Base-by-base conservation (phyloP, 2,113 vertebrate genomes). In the Corythoichthys haematopterus region DNA sequence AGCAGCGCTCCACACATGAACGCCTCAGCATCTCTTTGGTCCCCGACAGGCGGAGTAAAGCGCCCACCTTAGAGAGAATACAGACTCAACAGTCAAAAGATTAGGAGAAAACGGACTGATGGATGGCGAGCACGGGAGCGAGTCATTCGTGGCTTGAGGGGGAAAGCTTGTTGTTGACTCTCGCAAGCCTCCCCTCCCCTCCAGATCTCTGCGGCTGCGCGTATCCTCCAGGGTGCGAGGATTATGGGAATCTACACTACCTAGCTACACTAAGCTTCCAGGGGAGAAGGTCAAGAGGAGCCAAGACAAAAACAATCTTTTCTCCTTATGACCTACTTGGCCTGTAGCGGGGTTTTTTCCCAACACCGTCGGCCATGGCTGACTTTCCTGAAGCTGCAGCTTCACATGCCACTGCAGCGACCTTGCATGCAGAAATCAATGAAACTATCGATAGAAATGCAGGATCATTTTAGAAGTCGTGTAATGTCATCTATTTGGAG, bases 201-300 rank as follows among this genome's bases (percentile, higher is more conserved):
- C 9, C 43, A 52, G 28, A 73, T 65, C 76, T 66, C 68, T 65
- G 52, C 59, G 67, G 62, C 77, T 68, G n/a, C 58, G 53, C 12
- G n/a, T 57, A 72, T 76, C 65, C 81, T 71, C 84, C 69, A 72
- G 51, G 73, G 78, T 28, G 67, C 0, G 20, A 33, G 79, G 80
- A 85, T 86, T 85, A 84, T 76, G 78, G 77, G 83, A 81, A 79
- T 80, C 74, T 71, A 70, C 43, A 20, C 56, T 76, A 74, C 53
- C 67, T 68, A 61, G 76, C 71, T 67, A 72, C 75, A 59, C 66
- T 80, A 77, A 85, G 73, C 80, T 76, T 79, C 69, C 67, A 68
- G 55, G 69, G 69, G 67, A 79, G 74, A 79, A 84, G 77, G 86
- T 88, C 84, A 85, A 82, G 76, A 74, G 45, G 72, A 85, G 70